These are phyloP conservation scores for Camelus dromedarius DNA, from an alignment of 2,113 vertebrate genomes.

Conservation along the genomic window DNA sequence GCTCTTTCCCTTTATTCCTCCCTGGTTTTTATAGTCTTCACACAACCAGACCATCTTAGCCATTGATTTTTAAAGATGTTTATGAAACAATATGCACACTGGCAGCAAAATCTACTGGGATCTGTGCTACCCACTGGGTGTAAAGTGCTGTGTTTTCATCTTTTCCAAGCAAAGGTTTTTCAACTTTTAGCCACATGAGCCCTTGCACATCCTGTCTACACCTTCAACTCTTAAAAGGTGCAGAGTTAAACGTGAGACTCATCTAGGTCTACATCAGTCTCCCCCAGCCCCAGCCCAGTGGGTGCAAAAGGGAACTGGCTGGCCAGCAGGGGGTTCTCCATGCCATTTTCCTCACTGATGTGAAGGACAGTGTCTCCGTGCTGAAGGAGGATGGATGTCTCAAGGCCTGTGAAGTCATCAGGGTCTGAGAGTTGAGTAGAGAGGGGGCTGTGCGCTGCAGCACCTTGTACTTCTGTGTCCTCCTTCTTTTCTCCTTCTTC, in stretches of 20 bases:
- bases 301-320: slow-evolving; percentile 87
- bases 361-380: slow-evolving; percentile 90
- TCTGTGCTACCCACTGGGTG: slow-evolving; percentile 60
- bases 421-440: slow-evolving; percentile 89
- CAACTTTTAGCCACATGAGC: background rate
- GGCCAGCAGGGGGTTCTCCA: slow-evolving; percentile 95
- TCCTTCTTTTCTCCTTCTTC: slow-evolving; percentile 84
- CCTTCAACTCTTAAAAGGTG: background rate
- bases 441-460: slow-evolving; percentile 78
- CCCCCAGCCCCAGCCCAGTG: slow-evolving; percentile 91
- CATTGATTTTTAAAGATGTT: slow-evolving; percentile 65
- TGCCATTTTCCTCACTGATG: slow-evolving; percentile 93
- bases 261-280: slow-evolving; percentile 89
- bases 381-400: slow-evolving; percentile 93
- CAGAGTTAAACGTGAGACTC: slow-evolving; percentile 94
- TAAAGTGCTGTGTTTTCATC: slow-evolving; percentile 85
- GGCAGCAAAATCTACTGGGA: slow-evolving; percentile 54
- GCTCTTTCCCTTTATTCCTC: slow-evolving; percentile 67
- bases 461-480: slow-evolving; percentile 73
- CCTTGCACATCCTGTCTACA: background rate
- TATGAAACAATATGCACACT: slow-evolving; percentile 51
- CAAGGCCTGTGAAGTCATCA: slow-evolving; percentile 91
- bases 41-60: slow-evolving; percentile 76
- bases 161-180: slow-evolving; percentile 50
- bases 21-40: slow-evolving; percentile 65